phyloP scores from a whole-genome alignment of 2,797 vertebrate genomes.

The Hyperoplus lanceolatus region DNA sequence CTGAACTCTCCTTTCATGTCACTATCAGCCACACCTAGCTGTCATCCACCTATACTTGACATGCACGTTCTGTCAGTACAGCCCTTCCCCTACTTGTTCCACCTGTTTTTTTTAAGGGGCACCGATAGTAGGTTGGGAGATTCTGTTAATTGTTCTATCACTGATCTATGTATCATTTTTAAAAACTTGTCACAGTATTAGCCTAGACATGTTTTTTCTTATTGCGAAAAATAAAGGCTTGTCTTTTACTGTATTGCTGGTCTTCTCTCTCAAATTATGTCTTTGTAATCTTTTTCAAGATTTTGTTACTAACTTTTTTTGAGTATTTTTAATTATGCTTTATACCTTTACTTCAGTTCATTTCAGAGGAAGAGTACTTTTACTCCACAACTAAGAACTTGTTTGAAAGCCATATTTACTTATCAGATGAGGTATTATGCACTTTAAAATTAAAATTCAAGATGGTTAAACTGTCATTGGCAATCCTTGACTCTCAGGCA shows the following conservation, averaged over 20 bases:
- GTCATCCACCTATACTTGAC: conserved; percentile 48
- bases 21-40: conserved; percentile 32
- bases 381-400: not conserved
- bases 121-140: conserved; percentile 31
- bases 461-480: too few relatives aligned
- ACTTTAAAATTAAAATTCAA: not conserved
- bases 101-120: conserved; percentile 62
- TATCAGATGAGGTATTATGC: not conserved
- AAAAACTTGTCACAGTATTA: conserved; percentile 66
- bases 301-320: not conserved
- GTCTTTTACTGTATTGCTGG: conserved; percentile 68
- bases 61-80: conserved; percentile 62
- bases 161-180: conserved; percentile 66
- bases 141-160: conserved; percentile 53
- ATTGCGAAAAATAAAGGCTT: conserved; percentile 77
- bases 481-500: too few relatives aligned
- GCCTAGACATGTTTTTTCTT: conserved; percentile 69
- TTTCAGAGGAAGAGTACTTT: not conserved
- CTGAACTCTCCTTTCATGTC: not conserved
- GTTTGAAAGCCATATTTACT: not conserved
- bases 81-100: conserved; percentile 53
- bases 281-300: not conserved
- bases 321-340: not conserved
- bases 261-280: not conserved
- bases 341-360: not conserved